Percentiles rank a stretch among this genome's conserved stretches.
These are phyloP conservation scores for Agrochola lychnidis DNA, from an alignment of 2,888 invertebrate genomes.

Conservation along the genomic window DNA sequence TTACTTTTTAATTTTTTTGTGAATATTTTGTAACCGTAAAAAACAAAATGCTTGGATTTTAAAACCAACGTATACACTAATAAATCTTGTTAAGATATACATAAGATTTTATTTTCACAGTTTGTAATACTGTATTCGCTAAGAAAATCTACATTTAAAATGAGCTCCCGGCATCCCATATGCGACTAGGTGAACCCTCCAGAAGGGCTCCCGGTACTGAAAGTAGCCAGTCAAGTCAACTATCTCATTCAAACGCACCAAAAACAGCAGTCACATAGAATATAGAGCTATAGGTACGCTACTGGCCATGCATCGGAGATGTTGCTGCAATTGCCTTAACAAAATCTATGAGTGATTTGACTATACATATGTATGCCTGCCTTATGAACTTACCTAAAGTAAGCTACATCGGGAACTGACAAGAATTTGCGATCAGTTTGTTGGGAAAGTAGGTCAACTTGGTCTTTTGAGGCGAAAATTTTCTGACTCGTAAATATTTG, in stretches of 20 bases:
- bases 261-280: slow-evolving; percentile 61
- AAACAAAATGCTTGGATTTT: too few relatives aligned
- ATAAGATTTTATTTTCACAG: too few relatives aligned
- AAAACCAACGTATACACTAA: too few relatives aligned
- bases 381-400: neutral
- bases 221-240: slow-evolving; percentile 3
- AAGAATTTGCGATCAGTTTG: neutral
- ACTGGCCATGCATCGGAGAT: slow-evolving; percentile 59
- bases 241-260: slow-evolving; percentile 11
- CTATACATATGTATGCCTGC: neutral
- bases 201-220: too few relatives aligned
- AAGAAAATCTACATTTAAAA: too few relatives aligned
- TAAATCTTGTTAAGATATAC: too few relatives aligned
- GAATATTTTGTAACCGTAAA: too few relatives aligned
- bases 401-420: neutral
- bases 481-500: neutral
- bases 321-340: slow-evolving; percentile 51
- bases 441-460: neutral
- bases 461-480: neutral
- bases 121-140: too few relatives aligned
- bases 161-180: too few relatives aligned
- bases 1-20: too few relatives aligned
- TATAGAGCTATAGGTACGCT: slow-evolving; percentile 60
- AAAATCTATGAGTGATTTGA: slow-evolving; percentile 40
- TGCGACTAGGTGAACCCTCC: too few relatives aligned